Evolutionary conservation across 2,888 invertebrate genomes (phyloP).

Genomic region (Ormyrus nitidulus): DNA sequence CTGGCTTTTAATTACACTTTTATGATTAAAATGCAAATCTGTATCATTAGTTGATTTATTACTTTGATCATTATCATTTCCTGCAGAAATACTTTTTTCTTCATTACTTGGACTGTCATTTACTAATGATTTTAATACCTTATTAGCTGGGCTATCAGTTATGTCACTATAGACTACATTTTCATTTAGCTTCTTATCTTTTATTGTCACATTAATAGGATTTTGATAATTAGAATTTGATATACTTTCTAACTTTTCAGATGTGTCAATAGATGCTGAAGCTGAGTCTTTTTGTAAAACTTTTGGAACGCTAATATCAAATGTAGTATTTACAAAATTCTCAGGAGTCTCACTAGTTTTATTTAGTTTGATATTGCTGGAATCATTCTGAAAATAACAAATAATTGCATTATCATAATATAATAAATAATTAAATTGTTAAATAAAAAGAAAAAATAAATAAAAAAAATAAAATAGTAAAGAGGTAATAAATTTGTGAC

Average conservation of each 20-base stretch:
- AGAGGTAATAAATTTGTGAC: conserved; percentile 16
- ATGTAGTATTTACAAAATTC: conserved; percentile 70
- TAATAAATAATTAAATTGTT: background rate
- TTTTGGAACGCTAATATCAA: conserved; percentile 70
- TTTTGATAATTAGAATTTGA: conserved; percentile 65
- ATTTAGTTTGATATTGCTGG: conserved; percentile 64
- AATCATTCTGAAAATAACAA: conserved; percentile 64
- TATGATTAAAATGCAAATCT: conserved; percentile 61
- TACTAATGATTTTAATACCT: conserved; percentile 23
- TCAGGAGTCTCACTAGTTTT: conserved; percentile 64
- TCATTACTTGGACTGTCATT: conserved; percentile 31
- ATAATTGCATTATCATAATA: background rate
- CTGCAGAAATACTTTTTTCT: conserved; percentile 29
- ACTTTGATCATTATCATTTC: conserved; percentile 55
- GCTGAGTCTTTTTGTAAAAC: conserved; percentile 65
- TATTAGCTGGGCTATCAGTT: conserved; percentile 55
- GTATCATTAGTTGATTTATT: conserved; percentile 61
- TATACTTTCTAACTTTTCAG: conserved; percentile 66
- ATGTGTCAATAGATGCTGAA: conserved; percentile 65
- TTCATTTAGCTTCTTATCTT: conserved; percentile 66
- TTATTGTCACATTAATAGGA: conserved; percentile 73
- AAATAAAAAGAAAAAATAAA: too few species aligned
- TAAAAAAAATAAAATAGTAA: conserved; percentile 2
- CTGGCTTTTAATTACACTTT: conserved; percentile 65
- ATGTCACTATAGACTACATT: conserved; percentile 51